Percentiles rank a stretch among this genome's conserved stretches.
These are phyloP conservation scores for Protobothrops mucrosquamatus DNA, from an alignment of 2,113 vertebrate species.

Conservation along the genomic window DNA sequence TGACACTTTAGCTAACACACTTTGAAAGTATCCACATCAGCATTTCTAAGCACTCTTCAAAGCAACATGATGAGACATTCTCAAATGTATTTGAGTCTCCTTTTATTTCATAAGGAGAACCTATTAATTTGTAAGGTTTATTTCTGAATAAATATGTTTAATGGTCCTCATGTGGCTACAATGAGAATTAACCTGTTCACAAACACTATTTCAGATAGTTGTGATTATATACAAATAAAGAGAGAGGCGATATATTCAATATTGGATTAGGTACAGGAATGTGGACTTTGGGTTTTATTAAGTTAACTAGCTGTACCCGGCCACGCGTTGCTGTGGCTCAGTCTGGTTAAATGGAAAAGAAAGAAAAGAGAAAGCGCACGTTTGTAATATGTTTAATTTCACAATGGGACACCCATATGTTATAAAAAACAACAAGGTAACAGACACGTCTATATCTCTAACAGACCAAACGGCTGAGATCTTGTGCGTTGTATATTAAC, in stretches of 20 bases:
- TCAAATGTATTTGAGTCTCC: not conserved
- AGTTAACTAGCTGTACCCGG: not conserved
- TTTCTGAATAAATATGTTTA: not conserved
- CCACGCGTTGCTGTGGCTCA: no score
- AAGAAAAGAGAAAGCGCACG: no score
- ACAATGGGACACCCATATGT: no score
- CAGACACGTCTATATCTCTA: no score
- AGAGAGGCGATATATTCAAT: slow-evolving; percentile 18
- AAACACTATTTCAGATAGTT: not conserved
- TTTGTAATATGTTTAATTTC: no score
- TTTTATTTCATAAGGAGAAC: not conserved
- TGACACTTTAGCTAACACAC: slow-evolving; percentile 37
- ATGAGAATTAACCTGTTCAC: not conserved
- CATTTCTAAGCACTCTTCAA: not conserved
- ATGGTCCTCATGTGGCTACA: not conserved
- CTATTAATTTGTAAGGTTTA: not conserved
- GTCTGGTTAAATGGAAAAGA: no score
- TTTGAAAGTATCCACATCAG: slow-evolving; percentile 23
- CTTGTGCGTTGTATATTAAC: no score
- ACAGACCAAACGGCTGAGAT: no score
- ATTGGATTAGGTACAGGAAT: slow-evolving; percentile 37
- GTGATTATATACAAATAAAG: slow-evolving; percentile 19
- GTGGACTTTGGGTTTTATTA: not conserved
- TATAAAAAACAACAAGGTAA: no score
- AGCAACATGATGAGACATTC: not conserved